These are phyloP conservation scores for Miniopterus natalensis DNA, from an alignment of 2,113 vertebrate genomes.

Conservation along the genomic window DNA sequence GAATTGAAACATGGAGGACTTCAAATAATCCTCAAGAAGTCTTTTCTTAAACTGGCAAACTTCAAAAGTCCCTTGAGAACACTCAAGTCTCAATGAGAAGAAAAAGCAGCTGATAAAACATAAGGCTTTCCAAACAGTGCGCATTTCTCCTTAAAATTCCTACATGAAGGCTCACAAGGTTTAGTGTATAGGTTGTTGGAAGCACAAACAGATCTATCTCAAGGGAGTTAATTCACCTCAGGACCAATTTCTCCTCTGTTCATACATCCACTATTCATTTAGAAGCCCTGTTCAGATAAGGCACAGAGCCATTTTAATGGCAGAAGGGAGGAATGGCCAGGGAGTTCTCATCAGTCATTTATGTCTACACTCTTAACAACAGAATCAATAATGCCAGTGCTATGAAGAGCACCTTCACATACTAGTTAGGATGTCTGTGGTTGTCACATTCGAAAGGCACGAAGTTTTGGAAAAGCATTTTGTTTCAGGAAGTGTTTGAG, in stretches of 20 bases:
- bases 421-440: conserved; percentile 67
- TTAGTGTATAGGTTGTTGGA: conserved; percentile 42
- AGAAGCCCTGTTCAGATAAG: conserved; percentile 47
- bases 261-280: conserved; percentile 57
- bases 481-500: conserved; percentile 50
- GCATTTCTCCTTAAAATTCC: conserved; percentile 64
- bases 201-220: conserved; percentile 70
- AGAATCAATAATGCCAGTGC: conserved; percentile 72
- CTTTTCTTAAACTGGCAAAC: conserved; percentile 42
- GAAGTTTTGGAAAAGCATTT: background rate
- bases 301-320: conserved; percentile 56
- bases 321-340: conserved; percentile 50
- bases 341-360: conserved; percentile 73
- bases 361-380: conserved; percentile 62
- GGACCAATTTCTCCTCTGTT: conserved; percentile 67
- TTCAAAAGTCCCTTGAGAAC: conserved; percentile 57
- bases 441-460: conserved; percentile 62
- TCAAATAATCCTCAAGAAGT: conserved; percentile 60
- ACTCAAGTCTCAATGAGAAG: conserved; percentile 58
- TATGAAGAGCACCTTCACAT: conserved; percentile 70
- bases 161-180: background rate
- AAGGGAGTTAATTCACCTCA: conserved; percentile 69
- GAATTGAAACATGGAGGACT: conserved; percentile 14
- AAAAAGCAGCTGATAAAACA: conserved; percentile 68
- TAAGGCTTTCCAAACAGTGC: background rate